phyloP scores from a whole-genome alignment of 2,113 vertebrate species.

The Takifugu flavidus region DNA sequence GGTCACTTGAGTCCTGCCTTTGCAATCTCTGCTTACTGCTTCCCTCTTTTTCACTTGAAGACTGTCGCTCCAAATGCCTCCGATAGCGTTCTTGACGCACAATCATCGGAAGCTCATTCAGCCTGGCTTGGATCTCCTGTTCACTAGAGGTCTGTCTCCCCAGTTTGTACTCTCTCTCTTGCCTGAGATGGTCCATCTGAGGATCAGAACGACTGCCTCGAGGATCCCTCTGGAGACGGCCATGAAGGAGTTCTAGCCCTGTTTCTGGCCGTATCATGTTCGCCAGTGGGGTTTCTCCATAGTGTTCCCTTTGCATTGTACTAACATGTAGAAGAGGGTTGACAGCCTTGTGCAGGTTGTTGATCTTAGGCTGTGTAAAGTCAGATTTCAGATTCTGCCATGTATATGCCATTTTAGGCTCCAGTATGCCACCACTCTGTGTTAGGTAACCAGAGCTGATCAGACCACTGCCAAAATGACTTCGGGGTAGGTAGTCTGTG shows the following conservation, averaged over 20 bases:
- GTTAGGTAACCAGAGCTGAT: slow-evolving; percentile 65
- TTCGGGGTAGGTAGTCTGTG: slow-evolving; percentile 70
- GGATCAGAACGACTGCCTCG: slow-evolving; percentile 78
- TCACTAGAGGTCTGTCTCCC: slow-evolving; percentile 79
- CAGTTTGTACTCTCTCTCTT: slow-evolving; percentile 75
- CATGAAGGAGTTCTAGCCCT: slow-evolving; percentile 72
- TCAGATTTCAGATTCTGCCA: slow-evolving; percentile 87
- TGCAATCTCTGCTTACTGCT: slow-evolving; percentile 78
- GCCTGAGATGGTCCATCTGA: slow-evolving; percentile 78
- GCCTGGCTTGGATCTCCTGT: slow-evolving; percentile 78
- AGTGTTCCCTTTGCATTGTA: slow-evolving; percentile 66
- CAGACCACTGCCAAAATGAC: slow-evolving; percentile 69
- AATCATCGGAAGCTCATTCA: slow-evolving; percentile 77
- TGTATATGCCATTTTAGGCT: slow-evolving; percentile 82
- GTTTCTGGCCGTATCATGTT: slow-evolving; percentile 68
- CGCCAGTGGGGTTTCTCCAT: slow-evolving; percentile 67
- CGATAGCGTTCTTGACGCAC: slow-evolving; percentile 77
- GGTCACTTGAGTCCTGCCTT: slow-evolving; percentile 87
- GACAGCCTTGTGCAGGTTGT: slow-evolving; percentile 81
- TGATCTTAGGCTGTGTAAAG: slow-evolving; percentile 83
- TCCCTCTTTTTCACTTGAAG: slow-evolving; percentile 79
- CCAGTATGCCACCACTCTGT: slow-evolving; percentile 71
- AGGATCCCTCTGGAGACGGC: slow-evolving; percentile 74
- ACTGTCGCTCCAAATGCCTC: slow-evolving; percentile 78
- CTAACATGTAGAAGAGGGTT: slow-evolving; percentile 67